Base-by-base conservation (phyloP, 2,888 invertebrate genomes). In the Diplolepis rosae region DNA sequence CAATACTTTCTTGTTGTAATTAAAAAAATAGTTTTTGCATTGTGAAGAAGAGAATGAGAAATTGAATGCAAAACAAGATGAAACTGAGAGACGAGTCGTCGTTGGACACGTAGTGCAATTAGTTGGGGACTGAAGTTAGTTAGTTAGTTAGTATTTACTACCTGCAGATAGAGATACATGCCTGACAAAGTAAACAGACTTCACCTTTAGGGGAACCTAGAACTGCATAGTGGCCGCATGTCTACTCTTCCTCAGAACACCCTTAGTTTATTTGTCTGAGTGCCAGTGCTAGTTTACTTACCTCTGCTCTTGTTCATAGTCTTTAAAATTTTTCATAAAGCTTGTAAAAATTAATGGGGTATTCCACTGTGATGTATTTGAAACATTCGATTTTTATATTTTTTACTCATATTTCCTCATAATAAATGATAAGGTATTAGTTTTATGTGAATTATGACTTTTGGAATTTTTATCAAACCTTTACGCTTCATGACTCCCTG, bases 141-240 rank as follows among this genome's bases (percentile, higher is more conserved):
- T 79, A 69, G 76, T 67, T 79, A 79, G 79, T 78, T 75, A 70
- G 78, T 81, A 81, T 80, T 79, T 79, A 80, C 77, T 75, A 68
- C 68, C 68, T 72, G 54, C 61, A 71, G 70, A 79, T 74, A 70
- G 75, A 77, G 76, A 79, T 73, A 79, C 74, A 73, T 69, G 66
- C 18, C 71, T 15, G 65, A 72, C 75, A 69, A 72, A 52, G 50
- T 54, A 67, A 51, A 51, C 39, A 39, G 30, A 48, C 56, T 11
- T 42, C 35, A 42, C 42, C 68, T 32, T 65, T 50, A 35, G 65
- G 56, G 69, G 27, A 72, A 50, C 51, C 70, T 65, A 61, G 30
- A 50, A 48, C 52, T 35, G 56, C 24, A 56, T 11, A 66, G 42
- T 51, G 67, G 70, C 35, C 48, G 51, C 72, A 68, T 54, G 30